Base-by-base conservation (phyloP, 2,113 vertebrate genomes). In the Dicaeum eximium region DNA sequence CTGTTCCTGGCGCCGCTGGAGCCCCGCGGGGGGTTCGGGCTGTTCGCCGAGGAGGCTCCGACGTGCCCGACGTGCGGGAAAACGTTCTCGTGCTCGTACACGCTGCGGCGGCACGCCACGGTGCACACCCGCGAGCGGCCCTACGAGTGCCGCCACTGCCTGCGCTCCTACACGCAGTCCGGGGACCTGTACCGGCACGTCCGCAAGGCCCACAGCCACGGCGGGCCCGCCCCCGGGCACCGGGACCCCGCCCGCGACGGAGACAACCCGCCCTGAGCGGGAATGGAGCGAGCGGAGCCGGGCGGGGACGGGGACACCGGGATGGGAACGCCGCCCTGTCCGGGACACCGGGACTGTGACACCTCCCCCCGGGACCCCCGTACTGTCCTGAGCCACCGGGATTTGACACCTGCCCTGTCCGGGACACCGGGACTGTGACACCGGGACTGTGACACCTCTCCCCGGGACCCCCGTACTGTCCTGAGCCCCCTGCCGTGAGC, bases 321-420 rank as follows among this genome's bases (percentile, higher is more conserved):
- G 27, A 40, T 7, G 12, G 44, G 16, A 22, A 47, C 31, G 6
- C 8, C 1, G 42, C 15, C 13, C 17, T 20, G 6, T 0, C 12
- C 12, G 44, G 44, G 33, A 10, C 42, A 25, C 42, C 44, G 33
- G 33, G 8, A 27, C 6, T 5, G 64, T 20, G 31, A 21, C 8
- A 11, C 1, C 28, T 4, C 19, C 20, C 4, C 33, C 30, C 38
- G 38, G 38, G 38, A 30, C 13, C 21, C 27, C 60, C 3, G 60
- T 9, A 6, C 58, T 11, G 35, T 9, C 25, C 58, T 4, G 25
- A 18, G 13, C 5, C 37, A 28, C 25, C 17, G 25, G 25, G 17
- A 13, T 7, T 3, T 3, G 31, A 9, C 37, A 13, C 25, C 35
- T 1, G 37, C 10, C 5, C 20, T 11, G 61, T 10, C 9, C 24